Evolutionary conservation across 2,888 invertebrate species (phyloP).

Genomic region (Mythimna vitellina): DNA sequence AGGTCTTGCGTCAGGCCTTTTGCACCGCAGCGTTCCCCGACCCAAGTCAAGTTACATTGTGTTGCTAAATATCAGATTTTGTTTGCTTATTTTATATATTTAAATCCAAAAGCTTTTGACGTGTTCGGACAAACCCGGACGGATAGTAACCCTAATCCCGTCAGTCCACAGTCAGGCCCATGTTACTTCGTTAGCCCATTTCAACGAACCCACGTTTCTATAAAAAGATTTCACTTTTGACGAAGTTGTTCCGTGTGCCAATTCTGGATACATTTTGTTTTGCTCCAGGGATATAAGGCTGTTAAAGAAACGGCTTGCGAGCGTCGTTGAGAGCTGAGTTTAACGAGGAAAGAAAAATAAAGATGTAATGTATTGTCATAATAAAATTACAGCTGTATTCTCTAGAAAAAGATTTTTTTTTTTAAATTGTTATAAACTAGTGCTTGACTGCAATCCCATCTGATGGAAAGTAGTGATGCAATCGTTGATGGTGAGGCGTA

Average conservation of each 20-base stretch:
- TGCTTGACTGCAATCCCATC: too few relatives aligned
- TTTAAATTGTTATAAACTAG: too few relatives aligned
- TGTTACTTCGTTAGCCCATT: constrained; percentile 45
- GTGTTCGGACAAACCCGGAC: neutral
- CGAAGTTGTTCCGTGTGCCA: constrained; percentile 23
- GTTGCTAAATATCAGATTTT: too few relatives aligned
- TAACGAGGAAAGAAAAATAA: constrained; percentile 7
- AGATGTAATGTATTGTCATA: neutral
- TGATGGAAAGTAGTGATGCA: too few relatives aligned
- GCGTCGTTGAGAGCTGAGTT: constrained; percentile 15
- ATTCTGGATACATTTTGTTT: constrained; percentile 33
- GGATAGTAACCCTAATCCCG: neutral
- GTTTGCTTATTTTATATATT: too few relatives aligned
- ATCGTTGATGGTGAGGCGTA: too few relatives aligned
- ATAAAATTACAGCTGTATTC: neutral
- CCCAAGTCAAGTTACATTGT: too few relatives aligned
- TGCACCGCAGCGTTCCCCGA: too few relatives aligned
- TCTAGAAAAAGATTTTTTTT: neutral
- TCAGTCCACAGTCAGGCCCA: constrained; percentile 9
- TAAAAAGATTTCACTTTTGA: constrained; percentile 37
- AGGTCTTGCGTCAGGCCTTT: too few relatives aligned
- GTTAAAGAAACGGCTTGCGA: constrained; percentile 13
- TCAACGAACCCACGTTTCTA: constrained; percentile 13
- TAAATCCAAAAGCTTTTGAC: neutral
- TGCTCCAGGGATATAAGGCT: constrained; percentile 3